phyloP scores from a whole-genome alignment of 2,797 vertebrate genomes.

The Setipinna tenuifilis region DNA sequence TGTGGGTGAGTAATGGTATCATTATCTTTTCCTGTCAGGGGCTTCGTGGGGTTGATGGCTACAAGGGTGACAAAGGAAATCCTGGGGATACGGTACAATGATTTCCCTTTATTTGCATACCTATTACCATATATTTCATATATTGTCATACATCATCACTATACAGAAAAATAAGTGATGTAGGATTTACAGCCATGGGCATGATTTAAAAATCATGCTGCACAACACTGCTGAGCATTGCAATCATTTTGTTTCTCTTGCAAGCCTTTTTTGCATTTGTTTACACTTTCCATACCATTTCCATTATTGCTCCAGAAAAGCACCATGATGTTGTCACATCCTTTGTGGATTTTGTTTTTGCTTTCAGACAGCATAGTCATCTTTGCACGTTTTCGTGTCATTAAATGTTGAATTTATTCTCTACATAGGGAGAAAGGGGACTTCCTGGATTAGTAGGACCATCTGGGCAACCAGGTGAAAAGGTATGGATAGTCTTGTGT shows the following conservation, averaged over 20 bases:
- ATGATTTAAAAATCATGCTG: not conserved
- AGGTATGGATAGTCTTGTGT: conserved; percentile 72
- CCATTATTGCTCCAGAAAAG: not conserved
- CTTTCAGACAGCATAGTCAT: not conserved
- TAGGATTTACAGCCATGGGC: not conserved
- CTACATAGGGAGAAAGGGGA: conserved; percentile 86
- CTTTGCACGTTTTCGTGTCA: not conserved
- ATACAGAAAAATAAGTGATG: not conserved
- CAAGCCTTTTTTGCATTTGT: conserved; percentile 1
- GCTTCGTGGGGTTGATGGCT: conserved; percentile 80
- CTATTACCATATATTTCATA: too few species aligned
- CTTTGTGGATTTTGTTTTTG: not conserved
- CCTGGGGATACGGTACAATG: conserved; percentile 82
- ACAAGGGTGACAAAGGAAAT: conserved; percentile 87
- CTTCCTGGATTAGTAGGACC: conserved; percentile 85
- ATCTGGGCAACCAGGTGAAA: conserved; percentile 85
- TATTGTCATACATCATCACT: not conserved
- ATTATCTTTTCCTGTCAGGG: conserved; percentile 75
- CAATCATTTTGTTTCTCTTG: not conserved
- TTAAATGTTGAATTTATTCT: conserved; percentile 36
- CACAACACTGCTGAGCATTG: not conserved
- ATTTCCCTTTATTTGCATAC: not conserved
- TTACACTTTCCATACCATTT: not conserved
- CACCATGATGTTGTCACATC: not conserved
- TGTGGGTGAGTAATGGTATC: not conserved